Conservation (phyloP, 2,888 invertebrate species). For the Strigamia transsilvanica region DNA sequence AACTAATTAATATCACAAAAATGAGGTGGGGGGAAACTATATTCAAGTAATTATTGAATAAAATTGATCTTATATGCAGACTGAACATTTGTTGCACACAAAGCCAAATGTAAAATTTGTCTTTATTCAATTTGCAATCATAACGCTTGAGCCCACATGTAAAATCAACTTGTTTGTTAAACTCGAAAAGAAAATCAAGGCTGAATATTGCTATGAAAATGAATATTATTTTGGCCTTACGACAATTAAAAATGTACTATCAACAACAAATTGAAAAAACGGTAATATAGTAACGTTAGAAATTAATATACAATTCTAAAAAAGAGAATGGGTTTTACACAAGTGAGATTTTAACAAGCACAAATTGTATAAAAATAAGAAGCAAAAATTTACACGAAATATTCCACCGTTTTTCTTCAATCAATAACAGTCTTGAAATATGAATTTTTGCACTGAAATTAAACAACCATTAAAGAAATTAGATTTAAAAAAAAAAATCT, state of each 20-base stretch:
- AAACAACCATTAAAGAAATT: background rate
- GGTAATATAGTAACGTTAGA: background rate
- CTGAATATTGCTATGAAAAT: conserved; percentile 19
- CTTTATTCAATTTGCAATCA: background rate
- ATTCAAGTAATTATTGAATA: background rate
- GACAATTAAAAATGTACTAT: background rate
- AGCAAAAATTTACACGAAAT: conserved; percentile 23
- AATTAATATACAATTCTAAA: background rate
- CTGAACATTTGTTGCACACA: background rate
- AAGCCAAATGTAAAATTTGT: background rate
- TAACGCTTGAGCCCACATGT: background rate
- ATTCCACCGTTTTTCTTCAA: background rate
- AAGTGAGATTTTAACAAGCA: conserved; percentile 10
- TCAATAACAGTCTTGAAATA: conserved; percentile 26
- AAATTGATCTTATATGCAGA: background rate
- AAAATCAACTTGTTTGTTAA: background rate
- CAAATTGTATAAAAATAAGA: conserved; percentile 29
- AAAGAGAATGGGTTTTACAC: background rate
- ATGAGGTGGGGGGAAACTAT: conserved; percentile 3
- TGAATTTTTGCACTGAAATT: background rate
- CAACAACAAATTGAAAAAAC: background rate
- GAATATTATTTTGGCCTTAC: background rate
- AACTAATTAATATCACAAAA: conserved; percentile 35
- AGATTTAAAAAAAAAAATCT: background rate
- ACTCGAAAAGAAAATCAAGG: background rate